A percentile compares a stretch with the other conserved stretches of the same genome.
Conservation (phyloP, 2,797 vertebrate species). For the Carapus acus region DNA sequence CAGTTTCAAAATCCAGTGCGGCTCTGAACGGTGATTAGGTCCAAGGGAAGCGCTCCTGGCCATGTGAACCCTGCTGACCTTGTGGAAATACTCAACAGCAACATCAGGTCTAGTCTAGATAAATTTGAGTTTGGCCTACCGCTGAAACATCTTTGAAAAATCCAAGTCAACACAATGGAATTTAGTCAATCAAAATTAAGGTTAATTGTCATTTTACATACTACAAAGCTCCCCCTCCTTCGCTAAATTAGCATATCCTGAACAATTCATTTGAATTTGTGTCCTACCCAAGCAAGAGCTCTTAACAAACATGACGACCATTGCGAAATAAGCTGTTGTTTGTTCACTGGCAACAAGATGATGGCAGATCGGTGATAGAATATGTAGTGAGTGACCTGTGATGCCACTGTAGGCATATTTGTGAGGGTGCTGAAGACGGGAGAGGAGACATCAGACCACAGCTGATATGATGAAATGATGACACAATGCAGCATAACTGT, state of each 20-base stretch:
- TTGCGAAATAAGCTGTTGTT: slow-evolving; percentile 68
- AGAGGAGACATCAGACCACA: slow-evolving; percentile 55
- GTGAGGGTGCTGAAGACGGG: slow-evolving; percentile 41
- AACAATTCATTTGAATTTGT: slow-evolving; percentile 64
- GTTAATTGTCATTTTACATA: slow-evolving; percentile 50
- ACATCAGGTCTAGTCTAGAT: no score
- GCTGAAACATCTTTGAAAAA: no score
- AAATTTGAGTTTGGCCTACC: no score
- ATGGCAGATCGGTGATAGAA: slow-evolving; percentile 46
- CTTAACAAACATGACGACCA: slow-evolving; percentile 61
- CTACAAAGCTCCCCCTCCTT: slow-evolving; percentile 46
- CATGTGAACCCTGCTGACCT: no score
- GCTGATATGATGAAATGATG: slow-evolving; percentile 65
- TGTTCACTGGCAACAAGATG: slow-evolving; percentile 55
- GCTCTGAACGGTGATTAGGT: no score
- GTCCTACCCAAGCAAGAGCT: slow-evolving; percentile 52
- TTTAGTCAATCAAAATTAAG: slow-evolving; percentile 56
- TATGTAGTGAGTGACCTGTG: slow-evolving; percentile 57
- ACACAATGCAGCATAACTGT: slow-evolving; percentile 38
- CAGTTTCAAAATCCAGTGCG: no score
- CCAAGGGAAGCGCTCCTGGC: no score
- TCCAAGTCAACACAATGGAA: slow-evolving; percentile 56
- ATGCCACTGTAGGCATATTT: slow-evolving; percentile 36
- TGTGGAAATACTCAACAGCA: no score
- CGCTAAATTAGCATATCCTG: slow-evolving; percentile 48